Percentiles rank a stretch among this genome's conserved stretches.
Evolutionary conservation across 2,797 vertebrate genomes (phyloP).

Genomic region (Rhabdophis nuchalis): DNA sequence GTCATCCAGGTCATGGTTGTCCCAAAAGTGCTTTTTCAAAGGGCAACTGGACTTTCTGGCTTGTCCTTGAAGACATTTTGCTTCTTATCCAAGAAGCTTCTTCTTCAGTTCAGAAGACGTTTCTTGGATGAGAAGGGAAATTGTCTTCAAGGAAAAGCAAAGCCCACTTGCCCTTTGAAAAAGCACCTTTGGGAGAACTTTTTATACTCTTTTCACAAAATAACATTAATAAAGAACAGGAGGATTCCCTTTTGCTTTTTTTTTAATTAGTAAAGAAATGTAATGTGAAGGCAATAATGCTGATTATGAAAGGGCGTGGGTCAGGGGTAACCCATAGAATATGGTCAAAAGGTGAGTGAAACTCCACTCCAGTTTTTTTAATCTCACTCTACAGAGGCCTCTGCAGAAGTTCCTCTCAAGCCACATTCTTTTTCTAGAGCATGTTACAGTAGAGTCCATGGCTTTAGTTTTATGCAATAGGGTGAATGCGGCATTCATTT

Average conservation of each 20-base stretch:
- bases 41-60: no score
- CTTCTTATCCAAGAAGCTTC: no score
- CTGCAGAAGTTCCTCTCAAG: slow-evolving; percentile 46
- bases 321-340: background rate
- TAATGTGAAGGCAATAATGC: slow-evolving; percentile 15
- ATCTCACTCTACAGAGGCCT: background rate
- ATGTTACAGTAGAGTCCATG: slow-evolving; percentile 50
- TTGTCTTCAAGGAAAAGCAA: no score
- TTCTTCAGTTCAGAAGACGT: no score
- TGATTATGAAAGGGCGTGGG: slow-evolving; percentile 25
- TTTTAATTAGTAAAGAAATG: slow-evolving; percentile 21
- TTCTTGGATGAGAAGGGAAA: no score
- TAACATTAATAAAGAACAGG: background rate
- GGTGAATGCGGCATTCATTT: slow-evolving; percentile 57
- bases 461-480: slow-evolving; percentile 51
- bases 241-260: slow-evolving; percentile 35
- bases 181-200: no score
- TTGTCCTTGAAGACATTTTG: no score
- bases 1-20: no score
- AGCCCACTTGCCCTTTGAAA: no score
- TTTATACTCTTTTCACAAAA: slow-evolving; percentile 22
- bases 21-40: no score
- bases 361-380: background rate
- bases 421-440: slow-evolving; percentile 32
- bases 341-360: slow-evolving; percentile 5